Conservation (phyloP, 1,140 invertebrate species). For the Drosophila grimshawi region DNA sequence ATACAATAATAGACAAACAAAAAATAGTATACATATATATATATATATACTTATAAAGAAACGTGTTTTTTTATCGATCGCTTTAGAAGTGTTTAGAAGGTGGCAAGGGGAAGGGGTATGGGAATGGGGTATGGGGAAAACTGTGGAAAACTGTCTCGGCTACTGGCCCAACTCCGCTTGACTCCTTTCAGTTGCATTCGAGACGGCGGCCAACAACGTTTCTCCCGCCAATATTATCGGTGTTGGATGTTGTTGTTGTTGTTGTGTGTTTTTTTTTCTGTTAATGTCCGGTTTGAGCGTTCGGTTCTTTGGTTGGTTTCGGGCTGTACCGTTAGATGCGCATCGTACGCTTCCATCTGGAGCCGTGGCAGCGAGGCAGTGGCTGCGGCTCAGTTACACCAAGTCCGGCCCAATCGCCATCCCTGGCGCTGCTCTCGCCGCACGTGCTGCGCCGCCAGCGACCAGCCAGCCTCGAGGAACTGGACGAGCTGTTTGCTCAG, state of each 20-base stretch:
- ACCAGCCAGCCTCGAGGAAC: constrained; percentile 72
- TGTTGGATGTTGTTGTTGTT: constrained; percentile 30
- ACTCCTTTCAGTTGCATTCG: constrained; percentile 80
- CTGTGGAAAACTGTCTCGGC: constrained; percentile 42
- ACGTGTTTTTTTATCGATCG: constrained; percentile 44
- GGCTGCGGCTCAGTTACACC: constrained; percentile 73
- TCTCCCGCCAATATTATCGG: constrained; percentile 10
- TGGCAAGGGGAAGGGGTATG: background rate
- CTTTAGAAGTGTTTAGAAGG: constrained; percentile 18
- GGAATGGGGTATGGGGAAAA: constrained; percentile 36
- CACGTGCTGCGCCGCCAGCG: constrained; percentile 79
- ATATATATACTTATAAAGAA: no score
- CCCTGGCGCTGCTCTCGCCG: constrained; percentile 75
- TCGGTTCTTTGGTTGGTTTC: background rate
- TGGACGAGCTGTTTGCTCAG: constrained; percentile 35
- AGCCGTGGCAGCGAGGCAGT: constrained; percentile 81
- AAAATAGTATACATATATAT: no score
- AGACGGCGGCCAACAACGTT: constrained; percentile 55
- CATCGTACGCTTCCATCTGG: constrained; percentile 83
- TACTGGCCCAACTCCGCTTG: constrained; percentile 18
- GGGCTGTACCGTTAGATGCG: constrained; percentile 60
- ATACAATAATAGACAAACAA: constrained; percentile 12
- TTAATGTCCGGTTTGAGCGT: background rate
- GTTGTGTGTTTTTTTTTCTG: constrained; percentile 19
- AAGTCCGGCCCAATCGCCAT: constrained; percentile 78